Evolutionary conservation across 2,113 vertebrate species (phyloP), one percentile per base, ranked within the genome.

Genomic region (Formicarius rufipectus): DNA sequence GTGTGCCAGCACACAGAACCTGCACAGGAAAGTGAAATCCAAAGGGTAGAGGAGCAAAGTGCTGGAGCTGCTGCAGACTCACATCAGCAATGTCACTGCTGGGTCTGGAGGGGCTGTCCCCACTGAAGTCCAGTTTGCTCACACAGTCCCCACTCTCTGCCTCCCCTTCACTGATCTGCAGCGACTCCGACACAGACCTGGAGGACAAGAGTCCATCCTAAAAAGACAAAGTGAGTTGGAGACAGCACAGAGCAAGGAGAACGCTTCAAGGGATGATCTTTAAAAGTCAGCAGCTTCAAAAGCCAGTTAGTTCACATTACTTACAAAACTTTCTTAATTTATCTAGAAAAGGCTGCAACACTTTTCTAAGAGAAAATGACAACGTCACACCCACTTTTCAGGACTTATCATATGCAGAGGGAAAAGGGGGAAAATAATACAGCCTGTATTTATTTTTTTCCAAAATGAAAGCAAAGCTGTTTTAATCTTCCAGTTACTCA

Each of bases 91-190:
- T 96, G 86, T 98, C 98, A 87, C 98, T 98, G 78, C 44, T 97
- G 19, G 96, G 97, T 30, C 98, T 95, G 50, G 97, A 97, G 50
- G 95, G 83, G 71, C 98, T 98, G 78, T 98, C 98, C 50, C 95
- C 94, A 87, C 95, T 96, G 71, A 59, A 96, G 39, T 98, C 98
- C 62, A 90, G 87, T 82, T 94, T 98, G 94, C 90, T 91, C 15
- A 93, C 75, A 18, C 91, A 95, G 40, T 98, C 98, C 25, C 96
- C 97, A 40, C 96, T 92, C 78, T 98, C 98, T 55, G 98, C 91
- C 86, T 99, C 98, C n/a, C 94, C 95, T 68, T 99, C 99, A n/a
- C 94, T 97, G 95, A 98, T 97, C 92, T 98, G 97, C 95, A 98
- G 88, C 2, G 96, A 67, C 14, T 98, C 98, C 0, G 89, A 92